Evolutionary conservation across 2,797 vertebrate species (phyloP), one percentile per base, ranked within the genome.

Genomic region (Arnoldichthys spilopterus): DNA sequence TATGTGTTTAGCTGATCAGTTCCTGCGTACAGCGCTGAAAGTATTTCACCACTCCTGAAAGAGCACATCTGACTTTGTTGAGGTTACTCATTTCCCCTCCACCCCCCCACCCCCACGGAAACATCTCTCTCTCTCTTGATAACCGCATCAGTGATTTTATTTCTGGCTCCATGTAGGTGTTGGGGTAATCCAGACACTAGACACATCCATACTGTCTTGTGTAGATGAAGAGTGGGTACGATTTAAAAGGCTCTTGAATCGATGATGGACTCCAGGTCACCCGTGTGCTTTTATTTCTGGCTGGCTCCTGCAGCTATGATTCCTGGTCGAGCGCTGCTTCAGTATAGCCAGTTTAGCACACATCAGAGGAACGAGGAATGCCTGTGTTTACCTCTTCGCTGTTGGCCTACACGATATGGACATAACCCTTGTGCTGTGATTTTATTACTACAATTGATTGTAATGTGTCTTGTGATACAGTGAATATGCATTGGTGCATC

Each of bases 131-230:
- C 71, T 82, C 85, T 84, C 87, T 83, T 77, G 76, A 82, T 78
- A 77, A 76, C 80, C 71, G 85, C 84, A 68, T 86, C 80, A 75
- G 40, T 67, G 49, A 83, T 88, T 86, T 87, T 91, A 91, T 92
- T 91, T 90, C 47, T 53, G 88, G 87, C 82, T 78, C 72, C 47
- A 80, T 70, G 89, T 92, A 88, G 89, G 89, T 88, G 90, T 87
- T 84, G 82, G 59, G 87, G 85, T 91, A 61, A 62, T 62, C 59
- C 59, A 62, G 59, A 62, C 59, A 62, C 59, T 62, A 62, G 16
- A 62, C 30, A 62, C 59, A 18, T 32, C 59, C 34, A 88, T 82
- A 82, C 82, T 83, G 66, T 61, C 85, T 88, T 89, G 40, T 71
- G 32, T 68, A 76, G 73, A 76, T 37, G 77, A 69, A 24, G 64